These are phyloP conservation scores for Hoplias malabaricus DNA, from an alignment of 2,113 vertebrate genomes.

Conservation along the genomic window DNA sequence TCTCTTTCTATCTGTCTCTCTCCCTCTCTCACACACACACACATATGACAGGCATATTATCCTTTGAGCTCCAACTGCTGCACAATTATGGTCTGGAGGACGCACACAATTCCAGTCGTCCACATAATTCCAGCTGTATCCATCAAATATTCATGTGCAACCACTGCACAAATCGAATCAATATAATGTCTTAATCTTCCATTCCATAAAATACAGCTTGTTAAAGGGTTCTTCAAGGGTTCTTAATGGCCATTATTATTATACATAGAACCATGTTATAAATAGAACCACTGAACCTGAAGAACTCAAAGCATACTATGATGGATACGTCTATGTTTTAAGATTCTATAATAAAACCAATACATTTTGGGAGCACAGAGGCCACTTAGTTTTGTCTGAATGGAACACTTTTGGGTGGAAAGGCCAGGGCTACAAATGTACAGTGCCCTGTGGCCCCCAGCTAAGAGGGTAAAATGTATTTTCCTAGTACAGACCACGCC, in stretches of 20 bases:
- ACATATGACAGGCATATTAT: conserved; percentile 33
- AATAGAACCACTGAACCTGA: no score
- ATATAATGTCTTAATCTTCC: background rate
- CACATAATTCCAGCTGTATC: conserved; percentile 12
- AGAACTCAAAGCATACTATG: background rate
- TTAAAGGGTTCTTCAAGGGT: background rate
- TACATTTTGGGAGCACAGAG: no score
- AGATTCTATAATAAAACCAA: no score
- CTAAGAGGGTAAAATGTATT: no score
- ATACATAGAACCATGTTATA: background rate
- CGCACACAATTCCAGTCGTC: conserved; percentile 9
- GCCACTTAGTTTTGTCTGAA: no score
- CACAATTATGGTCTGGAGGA: background rate
- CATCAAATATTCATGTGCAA: background rate
- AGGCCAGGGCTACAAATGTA: no score
- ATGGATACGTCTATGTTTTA: no score
- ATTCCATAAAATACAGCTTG: background rate
- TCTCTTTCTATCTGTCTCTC: conserved; percentile 36
- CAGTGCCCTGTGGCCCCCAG: no score
- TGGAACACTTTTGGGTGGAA: no score
- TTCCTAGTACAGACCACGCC: no score
- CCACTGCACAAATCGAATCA: background rate
- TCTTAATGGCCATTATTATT: background rate
- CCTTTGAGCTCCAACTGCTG: conserved; percentile 17
- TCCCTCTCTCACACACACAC: conserved; percentile 36